Conservation (phyloP, 1,140 invertebrate genomes). For the Aricia agestis region DNA sequence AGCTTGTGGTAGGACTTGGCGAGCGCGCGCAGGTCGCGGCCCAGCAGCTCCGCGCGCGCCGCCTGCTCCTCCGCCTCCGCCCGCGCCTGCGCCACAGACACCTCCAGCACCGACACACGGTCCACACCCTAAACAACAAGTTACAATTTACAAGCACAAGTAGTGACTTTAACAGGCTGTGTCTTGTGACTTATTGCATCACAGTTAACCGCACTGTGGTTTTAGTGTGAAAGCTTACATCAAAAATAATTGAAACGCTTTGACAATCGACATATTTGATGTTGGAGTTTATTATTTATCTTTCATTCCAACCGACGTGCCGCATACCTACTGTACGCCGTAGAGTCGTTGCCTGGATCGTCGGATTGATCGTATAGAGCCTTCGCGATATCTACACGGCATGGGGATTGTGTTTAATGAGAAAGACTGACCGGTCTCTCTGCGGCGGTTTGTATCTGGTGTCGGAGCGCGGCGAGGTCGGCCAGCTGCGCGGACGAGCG, state of each 20-base stretch:
- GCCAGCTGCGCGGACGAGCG: conserved; percentile 50
- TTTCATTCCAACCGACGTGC: too few relatives aligned
- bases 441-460: conserved; percentile 43
- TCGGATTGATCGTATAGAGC: too few relatives aligned
- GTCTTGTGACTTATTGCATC: neutral
- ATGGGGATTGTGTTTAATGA: neutral
- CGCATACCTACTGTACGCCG: too few relatives aligned
- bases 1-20: conserved; percentile 62
- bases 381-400: neutral
- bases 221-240: too few relatives aligned
- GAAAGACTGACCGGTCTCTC: conserved; percentile 46
- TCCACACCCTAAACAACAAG: conserved; percentile 40
- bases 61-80: conserved; percentile 48
- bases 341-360: too few relatives aligned
- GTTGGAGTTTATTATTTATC: too few relatives aligned
- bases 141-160: neutral
- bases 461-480: conserved; percentile 46
- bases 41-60: conserved; percentile 42
- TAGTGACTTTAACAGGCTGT: neutral
- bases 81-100: conserved; percentile 52
- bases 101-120: conserved; percentile 53
- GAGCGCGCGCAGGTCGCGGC: conserved; percentile 52
- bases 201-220: too few relatives aligned
- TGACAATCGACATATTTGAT: too few relatives aligned
- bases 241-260: too few relatives aligned